phyloP scores from a whole-genome alignment of 2,113 vertebrate species.

The Grus americana region DNA sequence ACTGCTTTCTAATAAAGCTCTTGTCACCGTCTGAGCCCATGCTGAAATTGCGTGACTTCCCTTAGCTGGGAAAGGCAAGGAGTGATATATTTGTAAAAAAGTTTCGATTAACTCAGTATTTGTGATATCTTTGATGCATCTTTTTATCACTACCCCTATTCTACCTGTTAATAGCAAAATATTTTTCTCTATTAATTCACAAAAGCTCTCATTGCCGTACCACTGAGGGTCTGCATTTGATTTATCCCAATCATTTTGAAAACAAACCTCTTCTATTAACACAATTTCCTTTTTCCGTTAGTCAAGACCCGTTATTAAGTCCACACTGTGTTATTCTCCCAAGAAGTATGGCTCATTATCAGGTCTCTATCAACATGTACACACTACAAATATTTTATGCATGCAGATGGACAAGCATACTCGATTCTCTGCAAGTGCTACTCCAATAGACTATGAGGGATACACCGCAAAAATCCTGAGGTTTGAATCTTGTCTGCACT shows the following conservation, averaged over 20 bases:
- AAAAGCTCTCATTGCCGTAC: neutral
- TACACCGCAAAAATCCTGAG: neutral
- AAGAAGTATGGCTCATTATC: neutral
- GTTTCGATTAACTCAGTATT: neutral
- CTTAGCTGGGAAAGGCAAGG: neutral
- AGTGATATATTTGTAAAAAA: neutral
- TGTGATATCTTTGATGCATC: neutral
- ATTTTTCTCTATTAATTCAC: neutral
- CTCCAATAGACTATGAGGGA: neutral
- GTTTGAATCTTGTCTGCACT: neutral
- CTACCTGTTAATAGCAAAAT: neutral
- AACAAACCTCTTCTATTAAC: neutral
- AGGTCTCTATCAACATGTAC: neutral
- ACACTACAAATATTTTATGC: neutral
- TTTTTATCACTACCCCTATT: neutral
- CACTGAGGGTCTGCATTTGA: neutral
- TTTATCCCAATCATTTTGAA: neutral
- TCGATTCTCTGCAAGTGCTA: neutral
- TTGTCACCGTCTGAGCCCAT: neutral
- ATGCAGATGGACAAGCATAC: slow-evolving; percentile 9
- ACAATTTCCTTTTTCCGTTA: neutral
- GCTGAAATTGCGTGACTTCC: neutral
- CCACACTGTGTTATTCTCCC: neutral
- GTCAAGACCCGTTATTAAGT: neutral
- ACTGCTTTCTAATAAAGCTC: neutral